Percentiles rank a stretch among this genome's conserved stretches.
Evolutionary conservation across 2,888 invertebrate species (phyloP).

Genomic region (Petrolisthes cinctipes): DNA sequence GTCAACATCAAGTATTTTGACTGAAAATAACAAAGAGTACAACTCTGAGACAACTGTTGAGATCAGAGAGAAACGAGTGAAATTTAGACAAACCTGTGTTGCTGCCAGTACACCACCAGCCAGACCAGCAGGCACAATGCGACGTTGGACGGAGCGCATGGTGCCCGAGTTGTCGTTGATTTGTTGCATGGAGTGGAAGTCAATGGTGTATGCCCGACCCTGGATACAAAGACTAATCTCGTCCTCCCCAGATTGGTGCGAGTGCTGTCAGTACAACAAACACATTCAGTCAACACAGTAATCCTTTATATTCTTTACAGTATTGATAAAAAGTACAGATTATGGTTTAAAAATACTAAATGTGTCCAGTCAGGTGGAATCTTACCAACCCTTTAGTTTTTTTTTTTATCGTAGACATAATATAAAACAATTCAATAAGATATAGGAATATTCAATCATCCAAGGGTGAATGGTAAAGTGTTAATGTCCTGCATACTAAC

Average conservation of each 20-base stretch:
- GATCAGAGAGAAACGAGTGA: not conserved
- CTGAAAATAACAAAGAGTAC: not conserved
- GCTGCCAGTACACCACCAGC: slow-evolving; percentile 28
- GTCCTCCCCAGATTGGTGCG: slow-evolving; percentile 93
- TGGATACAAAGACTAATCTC: slow-evolving; percentile 93
- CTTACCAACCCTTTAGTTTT: too few relatives aligned
- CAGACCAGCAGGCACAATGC: slow-evolving; percentile 42
- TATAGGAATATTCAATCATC: too few relatives aligned
- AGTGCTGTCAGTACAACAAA: slow-evolving; percentile 73
- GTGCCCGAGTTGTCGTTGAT: slow-evolving; percentile 98
- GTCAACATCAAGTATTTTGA: not conserved
- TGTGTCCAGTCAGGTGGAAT: too few relatives aligned
- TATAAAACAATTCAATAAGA: too few relatives aligned
- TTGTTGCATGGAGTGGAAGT: slow-evolving; percentile 97
- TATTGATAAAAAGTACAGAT: too few relatives aligned
- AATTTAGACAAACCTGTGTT: slow-evolving; percentile 37
- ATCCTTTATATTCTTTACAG: not conserved
- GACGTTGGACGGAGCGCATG: slow-evolving; percentile 88
- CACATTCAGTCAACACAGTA: not conserved
- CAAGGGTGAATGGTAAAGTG: too few relatives aligned
- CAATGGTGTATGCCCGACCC: slow-evolving; percentile 94
- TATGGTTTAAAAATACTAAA: too few relatives aligned
- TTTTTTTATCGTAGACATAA: too few relatives aligned
- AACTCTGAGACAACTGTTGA: not conserved
- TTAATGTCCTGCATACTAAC: too few relatives aligned